Conservation (phyloP, 2,113 vertebrate species). For the Apus apus region DNA sequence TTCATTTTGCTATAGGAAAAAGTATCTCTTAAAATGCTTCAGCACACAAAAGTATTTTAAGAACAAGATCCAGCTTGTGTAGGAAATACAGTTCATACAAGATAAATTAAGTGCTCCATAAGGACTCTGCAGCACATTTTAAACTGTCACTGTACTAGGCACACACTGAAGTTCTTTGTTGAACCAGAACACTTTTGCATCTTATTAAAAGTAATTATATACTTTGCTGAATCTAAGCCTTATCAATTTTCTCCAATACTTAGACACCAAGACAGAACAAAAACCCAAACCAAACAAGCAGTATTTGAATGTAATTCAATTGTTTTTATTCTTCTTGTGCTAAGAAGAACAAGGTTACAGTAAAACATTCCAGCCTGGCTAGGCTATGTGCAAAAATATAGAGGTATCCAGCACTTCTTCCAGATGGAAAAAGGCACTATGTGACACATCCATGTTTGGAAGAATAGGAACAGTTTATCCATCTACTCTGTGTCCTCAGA, state of each 20-base stretch:
- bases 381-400: background rate
- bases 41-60: background rate
- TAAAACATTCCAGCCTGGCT: background rate
- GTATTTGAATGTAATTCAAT: background rate
- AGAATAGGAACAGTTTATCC: background rate
- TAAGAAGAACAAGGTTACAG: background rate
- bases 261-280: background rate
- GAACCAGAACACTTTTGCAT: background rate
- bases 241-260: background rate
- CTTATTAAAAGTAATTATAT: background rate
- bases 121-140: background rate
- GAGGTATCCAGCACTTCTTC: background rate
- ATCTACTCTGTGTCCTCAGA: background rate
- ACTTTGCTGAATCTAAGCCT: background rate
- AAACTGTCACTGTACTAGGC: background rate
- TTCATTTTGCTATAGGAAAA: background rate
- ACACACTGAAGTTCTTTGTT: background rate
- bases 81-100: background rate
- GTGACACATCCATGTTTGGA: background rate
- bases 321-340: background rate
- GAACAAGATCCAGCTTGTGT: background rate
- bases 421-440: background rate
- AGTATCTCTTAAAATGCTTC: background rate
- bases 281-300: background rate
- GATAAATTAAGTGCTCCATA: background rate